These are phyloP conservation scores for Echeneis naucrates DNA, from an alignment of 2,797 vertebrate genomes.

Conservation along the genomic window DNA sequence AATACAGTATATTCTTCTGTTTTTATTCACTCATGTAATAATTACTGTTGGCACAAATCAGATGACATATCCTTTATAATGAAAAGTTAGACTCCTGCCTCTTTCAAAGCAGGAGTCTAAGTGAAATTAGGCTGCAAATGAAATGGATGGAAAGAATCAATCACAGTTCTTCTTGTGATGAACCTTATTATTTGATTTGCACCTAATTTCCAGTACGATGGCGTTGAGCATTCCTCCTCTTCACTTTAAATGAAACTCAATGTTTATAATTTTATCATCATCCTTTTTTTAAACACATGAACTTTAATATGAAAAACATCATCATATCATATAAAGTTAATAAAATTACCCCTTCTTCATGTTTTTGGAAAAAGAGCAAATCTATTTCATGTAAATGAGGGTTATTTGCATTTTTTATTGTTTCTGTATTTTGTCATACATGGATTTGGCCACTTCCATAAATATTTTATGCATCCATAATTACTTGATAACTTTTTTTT, in stretches of 20 bases:
- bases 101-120: background rate
- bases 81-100: conserved; percentile 11
- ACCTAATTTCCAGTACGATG: background rate
- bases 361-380: conserved; percentile 8
- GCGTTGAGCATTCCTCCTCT: background rate
- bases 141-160: background rate
- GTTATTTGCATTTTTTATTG: background rate
- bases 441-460: conserved; percentile 40
- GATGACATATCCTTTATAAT: background rate
- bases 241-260: background rate
- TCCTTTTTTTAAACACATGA: background rate
- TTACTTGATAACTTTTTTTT: conserved; percentile 6
- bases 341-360: conserved; percentile 8
- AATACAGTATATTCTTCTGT: background rate
- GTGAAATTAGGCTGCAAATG: background rate
- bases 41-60: background rate
- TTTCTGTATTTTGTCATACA: conserved; percentile 40
- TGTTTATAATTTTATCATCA: background rate
- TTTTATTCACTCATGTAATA: background rate
- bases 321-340: conserved; percentile 15
- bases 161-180: background rate
- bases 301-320: conserved; percentile 8
- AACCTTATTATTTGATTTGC: conserved; percentile 3
- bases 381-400: background rate
- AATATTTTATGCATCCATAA: conserved; percentile 9